A percentile compares a stretch with the other conserved stretches of the same genome.
Evolutionary conservation across 2,113 vertebrate species (phyloP).

Genomic region (Microtus pennsylvanicus): DNA sequence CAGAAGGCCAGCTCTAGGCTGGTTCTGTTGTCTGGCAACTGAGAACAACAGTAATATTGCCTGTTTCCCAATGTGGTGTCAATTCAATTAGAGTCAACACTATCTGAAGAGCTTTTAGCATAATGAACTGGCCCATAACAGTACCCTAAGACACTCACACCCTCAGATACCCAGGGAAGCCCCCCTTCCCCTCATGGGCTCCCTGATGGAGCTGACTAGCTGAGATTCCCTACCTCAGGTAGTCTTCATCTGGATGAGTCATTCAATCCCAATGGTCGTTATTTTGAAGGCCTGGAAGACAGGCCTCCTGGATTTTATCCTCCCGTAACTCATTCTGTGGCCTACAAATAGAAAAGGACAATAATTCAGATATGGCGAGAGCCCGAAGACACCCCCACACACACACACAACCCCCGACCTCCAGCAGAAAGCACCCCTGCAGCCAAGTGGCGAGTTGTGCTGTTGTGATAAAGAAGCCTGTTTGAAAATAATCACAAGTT

Average conservation of each 20-base stretch:
- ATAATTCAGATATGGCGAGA: background rate
- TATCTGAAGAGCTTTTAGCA: background rate
- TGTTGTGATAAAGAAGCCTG: conserved; percentile 69
- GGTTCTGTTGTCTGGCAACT: conserved; percentile 36
- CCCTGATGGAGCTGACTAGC: background rate
- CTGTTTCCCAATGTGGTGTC: background rate
- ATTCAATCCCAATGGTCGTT: background rate
- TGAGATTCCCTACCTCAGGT: background rate
- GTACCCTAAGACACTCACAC: background rate
- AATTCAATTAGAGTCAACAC: conserved; percentile 35
- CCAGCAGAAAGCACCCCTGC: background rate
- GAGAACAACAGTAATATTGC: background rate
- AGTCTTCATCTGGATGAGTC: background rate
- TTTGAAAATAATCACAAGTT: conserved; percentile 81
- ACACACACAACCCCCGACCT: too few species aligned
- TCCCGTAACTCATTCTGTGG: conserved; percentile 41
- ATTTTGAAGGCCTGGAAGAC: conserved; percentile 19
- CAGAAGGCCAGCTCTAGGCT: background rate
- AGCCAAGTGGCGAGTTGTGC: background rate
- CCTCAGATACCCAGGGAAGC: background rate
- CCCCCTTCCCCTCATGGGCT: background rate
- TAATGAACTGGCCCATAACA: background rate
- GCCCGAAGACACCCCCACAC: background rate
- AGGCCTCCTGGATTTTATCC: conserved; percentile 49
- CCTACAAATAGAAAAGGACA: conserved; percentile 34